Base-by-base conservation (phyloP, 2,797 vertebrate genomes). In the Zalophus californianus region DNA sequence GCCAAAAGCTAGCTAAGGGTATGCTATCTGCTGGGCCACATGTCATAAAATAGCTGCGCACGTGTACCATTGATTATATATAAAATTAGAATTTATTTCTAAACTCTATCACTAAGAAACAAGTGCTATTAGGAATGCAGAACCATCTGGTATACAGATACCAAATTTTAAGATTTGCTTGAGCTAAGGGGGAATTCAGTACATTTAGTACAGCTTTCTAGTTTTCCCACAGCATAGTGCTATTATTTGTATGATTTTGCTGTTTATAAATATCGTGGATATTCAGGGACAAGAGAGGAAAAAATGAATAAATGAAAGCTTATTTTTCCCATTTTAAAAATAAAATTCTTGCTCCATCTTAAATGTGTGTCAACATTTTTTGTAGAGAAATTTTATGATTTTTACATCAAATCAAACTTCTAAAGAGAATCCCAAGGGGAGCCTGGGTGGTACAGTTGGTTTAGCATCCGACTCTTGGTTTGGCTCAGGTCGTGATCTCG, bases 1-100 rank as follows among this genome's bases (percentile, higher is more conserved):
- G 73, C 66, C 91, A 93, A 91, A 92, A 70, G 13, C 25, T 38
- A 90, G 88, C 56, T 78, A 23, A 93, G 80, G 86, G 73, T 89
- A 68, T 79, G n/a, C 68, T 84, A 25, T 70, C 68, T 91, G 15
- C 50, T 23, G 20, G 21, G 44, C 50, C 58, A 32, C 12, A 2
- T 29, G 16, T 90, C 54, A 60, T 66, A 88, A 90, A 87, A 85
- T 3, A 82, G 18, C 15, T 25, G 60, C 72, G 21, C 44, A 77
- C 7, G 1, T 32, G 14, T 14, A 29, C 27, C 62, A 7, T 16
- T 16, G 18, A 27, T 56, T 56, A 18, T 35, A 86, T 25, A 20
- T 52, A 48, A 68, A 48, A 54, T 96, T 86, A 60, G 52, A 83
- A 20, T 62, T 92, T 35, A n/a, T 54, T 44, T 72, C 44, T 62